Evolutionary conservation across 2,888 invertebrate genomes (phyloP).

Genomic region (Cynaeus angustus): DNA sequence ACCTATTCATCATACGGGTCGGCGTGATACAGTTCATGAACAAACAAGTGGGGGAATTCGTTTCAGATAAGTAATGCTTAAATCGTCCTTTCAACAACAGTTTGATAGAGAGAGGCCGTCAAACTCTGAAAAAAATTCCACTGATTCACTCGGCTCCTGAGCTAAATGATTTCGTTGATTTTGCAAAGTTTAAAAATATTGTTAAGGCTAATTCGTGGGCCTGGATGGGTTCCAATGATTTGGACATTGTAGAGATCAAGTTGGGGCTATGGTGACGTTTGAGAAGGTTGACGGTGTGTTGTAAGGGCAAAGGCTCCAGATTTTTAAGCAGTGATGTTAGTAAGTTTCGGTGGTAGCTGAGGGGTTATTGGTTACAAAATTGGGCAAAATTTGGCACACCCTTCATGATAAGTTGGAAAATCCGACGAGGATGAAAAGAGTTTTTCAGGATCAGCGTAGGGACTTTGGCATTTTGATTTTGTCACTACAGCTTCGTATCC

Average conservation of each 20-base stretch:
- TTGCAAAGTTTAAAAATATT: constrained; percentile 25
- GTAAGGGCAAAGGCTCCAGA: background rate
- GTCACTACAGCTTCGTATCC: constrained; percentile 29
- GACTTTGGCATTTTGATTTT: constrained; percentile 4
- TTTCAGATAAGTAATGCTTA: background rate
- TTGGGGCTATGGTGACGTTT: background rate
- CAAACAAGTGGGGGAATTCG: background rate
- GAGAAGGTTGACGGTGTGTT: background rate
- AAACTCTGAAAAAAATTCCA: constrained; percentile 6
- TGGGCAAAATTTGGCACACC: background rate
- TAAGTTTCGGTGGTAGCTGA: too few relatives aligned
- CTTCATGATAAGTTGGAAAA: too few relatives aligned
- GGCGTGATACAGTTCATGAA: constrained; percentile 3
- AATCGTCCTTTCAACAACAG: background rate
- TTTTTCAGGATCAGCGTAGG: constrained; percentile 8
- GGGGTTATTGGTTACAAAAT: background rate
- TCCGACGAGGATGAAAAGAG: too few relatives aligned
- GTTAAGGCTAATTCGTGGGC: constrained; percentile 13
- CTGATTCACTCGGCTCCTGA: background rate
- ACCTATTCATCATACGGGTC: constrained; percentile 1
- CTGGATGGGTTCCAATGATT: constrained; percentile 28
- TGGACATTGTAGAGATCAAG: constrained; percentile 16
- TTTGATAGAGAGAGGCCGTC: background rate
- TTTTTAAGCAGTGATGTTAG: too few relatives aligned
- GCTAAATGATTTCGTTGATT: constrained; percentile 17